These are phyloP conservation scores for Malurus elegans DNA, from an alignment of 2,113 vertebrate genomes.

Conservation along the genomic window DNA sequence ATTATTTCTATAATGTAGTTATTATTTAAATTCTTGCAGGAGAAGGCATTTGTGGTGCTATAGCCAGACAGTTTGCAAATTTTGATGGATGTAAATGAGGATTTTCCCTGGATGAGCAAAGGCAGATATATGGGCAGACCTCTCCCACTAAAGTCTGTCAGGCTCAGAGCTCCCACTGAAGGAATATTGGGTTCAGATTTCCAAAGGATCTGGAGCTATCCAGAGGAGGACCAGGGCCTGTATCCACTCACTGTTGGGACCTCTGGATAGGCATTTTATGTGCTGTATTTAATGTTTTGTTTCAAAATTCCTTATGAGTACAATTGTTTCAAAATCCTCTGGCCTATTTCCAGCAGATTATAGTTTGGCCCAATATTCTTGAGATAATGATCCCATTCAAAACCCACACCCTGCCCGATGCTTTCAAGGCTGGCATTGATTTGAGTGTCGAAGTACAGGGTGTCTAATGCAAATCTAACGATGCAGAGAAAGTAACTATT, in stretches of 20 bases:
- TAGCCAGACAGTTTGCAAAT: background rate
- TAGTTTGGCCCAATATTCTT: background rate
- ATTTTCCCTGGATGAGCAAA: background rate
- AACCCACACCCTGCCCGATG: background rate
- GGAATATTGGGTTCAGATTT: background rate
- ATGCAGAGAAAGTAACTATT: background rate
- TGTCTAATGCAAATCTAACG: background rate
- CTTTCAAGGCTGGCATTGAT: background rate
- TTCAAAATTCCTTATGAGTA: background rate
- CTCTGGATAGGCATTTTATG: background rate
- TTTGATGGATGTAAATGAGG: background rate
- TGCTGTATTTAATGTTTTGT: background rate
- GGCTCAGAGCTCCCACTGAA: background rate
- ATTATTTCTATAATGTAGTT: background rate
- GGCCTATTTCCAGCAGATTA: background rate
- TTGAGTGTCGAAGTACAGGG: background rate
- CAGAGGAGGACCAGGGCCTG: background rate
- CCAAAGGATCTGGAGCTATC: background rate
- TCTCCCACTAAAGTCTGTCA: fast-evolving
- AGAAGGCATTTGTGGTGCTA: background rate
- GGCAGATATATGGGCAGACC: background rate
- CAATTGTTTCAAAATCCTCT: background rate
- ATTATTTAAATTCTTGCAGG: background rate
- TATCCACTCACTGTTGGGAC: background rate
- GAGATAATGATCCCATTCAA: background rate